Conservation (phyloP, 1,140 invertebrate species). For the Drosophila orena region DNA sequence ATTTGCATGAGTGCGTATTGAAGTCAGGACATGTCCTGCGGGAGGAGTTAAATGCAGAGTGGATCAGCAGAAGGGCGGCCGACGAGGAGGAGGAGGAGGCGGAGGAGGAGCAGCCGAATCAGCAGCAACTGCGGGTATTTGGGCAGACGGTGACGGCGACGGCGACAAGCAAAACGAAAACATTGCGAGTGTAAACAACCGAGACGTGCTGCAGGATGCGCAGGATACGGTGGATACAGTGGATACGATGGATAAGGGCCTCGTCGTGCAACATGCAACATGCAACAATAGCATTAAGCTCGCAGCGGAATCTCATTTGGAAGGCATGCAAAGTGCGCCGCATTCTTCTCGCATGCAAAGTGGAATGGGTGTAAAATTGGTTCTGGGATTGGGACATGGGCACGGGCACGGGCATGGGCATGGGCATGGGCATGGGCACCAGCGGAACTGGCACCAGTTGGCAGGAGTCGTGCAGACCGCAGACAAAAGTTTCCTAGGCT, state of each 20-base stretch:
- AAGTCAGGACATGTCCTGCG: constrained; percentile 45
- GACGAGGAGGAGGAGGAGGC: background rate
- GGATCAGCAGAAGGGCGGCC: constrained; percentile 7
- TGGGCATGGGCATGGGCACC: background rate
- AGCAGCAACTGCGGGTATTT: constrained; percentile 8
- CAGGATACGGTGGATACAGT: background rate
- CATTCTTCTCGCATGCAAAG: constrained; percentile 53
- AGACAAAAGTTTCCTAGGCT: constrained; percentile 38
- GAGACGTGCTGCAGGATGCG: constrained; percentile 43
- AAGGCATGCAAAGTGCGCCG: constrained; percentile 30
- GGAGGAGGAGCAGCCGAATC: background rate
- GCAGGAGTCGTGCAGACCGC: constrained; percentile 8
- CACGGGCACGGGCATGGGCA: background rate
- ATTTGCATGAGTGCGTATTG: constrained; percentile 76
- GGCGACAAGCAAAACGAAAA: constrained; percentile 47
- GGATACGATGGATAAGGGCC: background rate
- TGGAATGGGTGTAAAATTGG: constrained; percentile 3
- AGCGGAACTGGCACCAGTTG: constrained; percentile 19
- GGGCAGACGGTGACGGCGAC: constrained; percentile 39
- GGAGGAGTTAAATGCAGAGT: constrained; percentile 7
- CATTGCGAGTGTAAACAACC: constrained; percentile 58
- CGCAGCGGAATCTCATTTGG: constrained; percentile 63
- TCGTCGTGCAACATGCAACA: constrained; percentile 64
- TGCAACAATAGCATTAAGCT: constrained; percentile 67
- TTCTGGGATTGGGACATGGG: too few species aligned